Conservation (phyloP, 2,113 vertebrate species). For the Salvelinus namaycush region DNA sequence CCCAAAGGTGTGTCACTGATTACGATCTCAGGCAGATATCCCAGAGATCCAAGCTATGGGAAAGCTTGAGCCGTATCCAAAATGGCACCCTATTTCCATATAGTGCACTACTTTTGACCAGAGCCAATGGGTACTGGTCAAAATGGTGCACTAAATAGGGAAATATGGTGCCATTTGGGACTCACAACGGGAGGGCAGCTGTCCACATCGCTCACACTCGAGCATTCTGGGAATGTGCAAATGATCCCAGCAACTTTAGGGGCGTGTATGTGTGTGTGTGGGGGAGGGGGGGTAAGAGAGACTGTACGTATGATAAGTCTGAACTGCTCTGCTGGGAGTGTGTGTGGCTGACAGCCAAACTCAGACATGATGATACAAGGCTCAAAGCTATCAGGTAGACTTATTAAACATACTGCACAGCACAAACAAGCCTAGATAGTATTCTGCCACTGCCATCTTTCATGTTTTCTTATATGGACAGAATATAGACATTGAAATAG, state of each 20-base stretch:
- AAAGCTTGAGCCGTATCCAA: constrained; percentile 9
- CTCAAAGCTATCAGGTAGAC: constrained; percentile 1
- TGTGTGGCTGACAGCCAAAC: neutral
- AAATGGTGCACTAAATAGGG: no score
- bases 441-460: no score
- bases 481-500: no score
- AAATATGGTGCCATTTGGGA: no score
- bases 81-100: constrained; percentile 40
- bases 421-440: neutral
- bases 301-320: constrained; percentile 24
- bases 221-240: constrained; percentile 69
- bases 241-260: constrained; percentile 51
- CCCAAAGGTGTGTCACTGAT: no score
- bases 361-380: constrained; percentile 14
- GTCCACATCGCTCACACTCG: constrained; percentile 66
- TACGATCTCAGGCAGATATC: no score
- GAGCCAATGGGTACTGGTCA: no score
- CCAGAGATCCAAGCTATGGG: no score
- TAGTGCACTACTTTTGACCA: no score
- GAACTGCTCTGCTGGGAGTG: constrained; percentile 47
- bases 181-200: constrained; percentile 62
- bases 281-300: no score
- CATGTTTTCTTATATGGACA: no score
- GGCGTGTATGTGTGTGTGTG: constrained; percentile 5
- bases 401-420: neutral